Evolutionary conservation across 2,797 vertebrate genomes (phyloP).

Genomic region (Ctenochaetus hawaiiensis): DNA sequence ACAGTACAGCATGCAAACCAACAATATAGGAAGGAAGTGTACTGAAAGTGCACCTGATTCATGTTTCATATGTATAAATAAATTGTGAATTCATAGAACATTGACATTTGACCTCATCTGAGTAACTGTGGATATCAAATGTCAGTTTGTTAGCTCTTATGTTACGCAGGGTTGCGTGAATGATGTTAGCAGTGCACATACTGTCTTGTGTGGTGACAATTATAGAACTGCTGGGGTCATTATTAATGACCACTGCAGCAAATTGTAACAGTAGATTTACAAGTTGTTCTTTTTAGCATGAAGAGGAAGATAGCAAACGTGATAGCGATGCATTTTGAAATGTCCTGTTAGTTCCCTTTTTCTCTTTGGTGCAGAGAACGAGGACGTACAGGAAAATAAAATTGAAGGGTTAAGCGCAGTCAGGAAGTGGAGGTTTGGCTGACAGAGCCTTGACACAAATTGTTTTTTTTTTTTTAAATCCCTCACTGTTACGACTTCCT

Average conservation of each 20-base stretch:
- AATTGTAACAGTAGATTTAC: not conserved
- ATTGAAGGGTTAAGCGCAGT: not conserved
- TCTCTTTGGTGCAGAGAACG: not conserved
- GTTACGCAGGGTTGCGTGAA: not conserved
- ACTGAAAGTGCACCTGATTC: not conserved
- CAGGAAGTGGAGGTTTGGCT: conserved; percentile 45
- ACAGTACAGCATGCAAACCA: not conserved
- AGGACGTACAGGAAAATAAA: not conserved
- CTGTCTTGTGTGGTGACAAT: not conserved
- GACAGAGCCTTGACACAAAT: not conserved
- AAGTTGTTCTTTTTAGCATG: not conserved
- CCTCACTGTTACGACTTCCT: conserved; percentile 43
- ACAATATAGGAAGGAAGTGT: not conserved
- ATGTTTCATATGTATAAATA: conserved; percentile 3
- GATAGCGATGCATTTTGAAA: not conserved
- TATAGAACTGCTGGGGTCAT: not conserved
- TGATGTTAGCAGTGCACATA: not conserved
- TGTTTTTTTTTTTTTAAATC: not conserved
- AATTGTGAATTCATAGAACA: not conserved
- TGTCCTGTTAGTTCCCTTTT: conserved; percentile 11
- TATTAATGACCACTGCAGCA: not conserved
- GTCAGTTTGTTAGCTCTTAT: not conserved
- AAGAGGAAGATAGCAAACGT: conserved; percentile 31
- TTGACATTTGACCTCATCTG: not conserved
- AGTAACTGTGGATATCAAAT: not conserved